A percentile compares a stretch with the other conserved stretches of the same genome.
Evolutionary conservation across 2,888 invertebrate genomes (phyloP).

Genomic region (Tachina lurida): DNA sequence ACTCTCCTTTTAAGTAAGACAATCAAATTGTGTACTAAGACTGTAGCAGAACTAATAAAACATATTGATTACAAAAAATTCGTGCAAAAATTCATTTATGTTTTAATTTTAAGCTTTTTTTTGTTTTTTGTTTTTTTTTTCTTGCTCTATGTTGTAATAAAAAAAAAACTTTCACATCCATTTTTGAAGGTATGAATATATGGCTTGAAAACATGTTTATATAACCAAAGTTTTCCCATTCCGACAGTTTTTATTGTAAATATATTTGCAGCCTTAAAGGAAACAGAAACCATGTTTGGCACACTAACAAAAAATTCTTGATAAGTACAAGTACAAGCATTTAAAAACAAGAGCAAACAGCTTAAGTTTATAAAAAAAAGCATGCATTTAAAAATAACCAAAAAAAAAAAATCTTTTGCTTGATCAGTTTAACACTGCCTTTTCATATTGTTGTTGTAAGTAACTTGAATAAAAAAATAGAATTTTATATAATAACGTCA

Average conservation of each 20-base stretch:
- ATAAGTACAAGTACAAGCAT: constrained; percentile 44
- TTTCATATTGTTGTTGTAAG: background rate
- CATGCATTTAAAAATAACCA: constrained; percentile 1
- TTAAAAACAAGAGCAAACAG: constrained; percentile 21
- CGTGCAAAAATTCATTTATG: constrained; percentile 66
- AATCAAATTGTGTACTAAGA: constrained; percentile 33
- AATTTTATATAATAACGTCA: constrained; percentile 39
- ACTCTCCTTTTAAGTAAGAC: background rate
- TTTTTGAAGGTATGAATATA: constrained; percentile 16
- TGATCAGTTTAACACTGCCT: constrained; percentile 31
- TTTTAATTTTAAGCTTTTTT: constrained; percentile 39
- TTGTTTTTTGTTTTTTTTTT: background rate
- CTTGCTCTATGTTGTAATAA: background rate
- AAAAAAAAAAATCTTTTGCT: constrained; percentile 21
- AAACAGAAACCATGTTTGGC: constrained; percentile 52
- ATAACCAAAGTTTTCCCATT: constrained; percentile 34
- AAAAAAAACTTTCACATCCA: constrained; percentile 64
- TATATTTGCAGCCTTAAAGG: constrained; percentile 40
- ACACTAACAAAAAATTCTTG: constrained; percentile 48
- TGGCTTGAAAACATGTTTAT: constrained; percentile 42
- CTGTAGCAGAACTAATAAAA: constrained; percentile 66
- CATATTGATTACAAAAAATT: constrained; percentile 60
- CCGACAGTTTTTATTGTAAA: constrained; percentile 37
- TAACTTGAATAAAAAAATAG: constrained; percentile 14
- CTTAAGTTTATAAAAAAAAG: background rate